These are phyloP conservation scores for Drosophila anomalata DNA, from an alignment of 2,888 invertebrate genomes.

Conservation along the genomic window DNA sequence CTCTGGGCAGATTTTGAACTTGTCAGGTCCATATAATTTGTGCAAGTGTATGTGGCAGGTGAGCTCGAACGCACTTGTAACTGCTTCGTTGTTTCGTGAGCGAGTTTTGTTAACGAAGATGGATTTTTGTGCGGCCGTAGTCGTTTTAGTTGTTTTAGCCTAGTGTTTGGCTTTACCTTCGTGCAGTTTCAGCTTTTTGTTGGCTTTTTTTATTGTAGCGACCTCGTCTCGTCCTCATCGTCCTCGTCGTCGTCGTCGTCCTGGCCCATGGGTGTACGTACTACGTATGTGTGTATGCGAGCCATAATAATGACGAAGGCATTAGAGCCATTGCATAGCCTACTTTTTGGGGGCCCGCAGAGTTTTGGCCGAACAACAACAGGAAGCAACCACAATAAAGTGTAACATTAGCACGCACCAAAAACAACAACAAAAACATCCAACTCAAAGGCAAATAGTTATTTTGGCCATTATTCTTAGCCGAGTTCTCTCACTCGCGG, in stretches of 20 bases:
- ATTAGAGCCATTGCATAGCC: constrained; percentile 75
- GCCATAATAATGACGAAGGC: constrained; percentile 72
- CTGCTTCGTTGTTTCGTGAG: constrained; percentile 55
- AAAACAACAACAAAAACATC: constrained; percentile 45
- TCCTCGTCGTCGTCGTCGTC: constrained; percentile 10
- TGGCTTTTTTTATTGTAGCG: constrained; percentile 46
- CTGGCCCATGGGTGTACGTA: constrained; percentile 2
- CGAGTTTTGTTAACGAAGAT: constrained; percentile 69
- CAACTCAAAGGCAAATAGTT: constrained; percentile 49
- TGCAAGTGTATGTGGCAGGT: constrained; percentile 18
- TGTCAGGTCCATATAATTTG: constrained; percentile 38
- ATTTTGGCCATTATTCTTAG: constrained; percentile 60
- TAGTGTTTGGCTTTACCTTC: constrained; percentile 53
- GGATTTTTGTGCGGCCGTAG: constrained; percentile 53
- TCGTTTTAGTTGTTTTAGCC: constrained; percentile 12
- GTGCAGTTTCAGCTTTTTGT: constrained; percentile 46
- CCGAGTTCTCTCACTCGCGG: neutral
- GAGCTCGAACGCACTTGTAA: constrained; percentile 62
- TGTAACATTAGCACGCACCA: constrained; percentile 71
- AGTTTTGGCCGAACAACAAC: constrained; percentile 31
- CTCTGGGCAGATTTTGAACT: constrained; percentile 40
- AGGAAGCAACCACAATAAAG: constrained; percentile 46
- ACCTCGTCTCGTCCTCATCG: constrained; percentile 57
- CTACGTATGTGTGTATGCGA: constrained; percentile 44
- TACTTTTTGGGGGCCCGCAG: constrained; percentile 61